phyloP scores from a whole-genome alignment of 1,140 invertebrate genomes.

The Eriosoma lanigerum region DNA sequence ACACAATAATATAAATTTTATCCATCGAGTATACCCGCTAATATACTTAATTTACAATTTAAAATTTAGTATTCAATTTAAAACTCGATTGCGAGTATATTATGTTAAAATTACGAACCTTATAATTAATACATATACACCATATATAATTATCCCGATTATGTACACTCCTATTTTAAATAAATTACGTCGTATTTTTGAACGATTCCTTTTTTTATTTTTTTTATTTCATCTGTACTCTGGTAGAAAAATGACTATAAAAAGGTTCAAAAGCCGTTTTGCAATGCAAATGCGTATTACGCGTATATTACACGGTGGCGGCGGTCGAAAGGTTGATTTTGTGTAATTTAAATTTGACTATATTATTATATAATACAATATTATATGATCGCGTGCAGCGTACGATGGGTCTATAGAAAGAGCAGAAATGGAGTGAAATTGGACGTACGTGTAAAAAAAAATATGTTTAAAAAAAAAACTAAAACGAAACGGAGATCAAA shows the following conservation, averaged over 20 bases:
- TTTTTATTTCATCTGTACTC: not conserved
- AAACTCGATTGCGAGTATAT: too few relatives aligned
- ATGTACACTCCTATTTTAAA: not conserved
- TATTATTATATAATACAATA: not conserved
- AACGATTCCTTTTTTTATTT: not conserved
- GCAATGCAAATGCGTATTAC: conserved; percentile 14
- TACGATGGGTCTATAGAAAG: not conserved
- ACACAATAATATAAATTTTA: not conserved
- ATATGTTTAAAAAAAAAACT: not conserved
- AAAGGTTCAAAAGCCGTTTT: conserved; percentile 25
- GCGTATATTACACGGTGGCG: not conserved
- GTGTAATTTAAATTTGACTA: not conserved
- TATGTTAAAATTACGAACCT: too few relatives aligned
- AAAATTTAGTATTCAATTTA: too few relatives aligned
- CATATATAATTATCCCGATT: too few relatives aligned
- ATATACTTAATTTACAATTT: too few relatives aligned
- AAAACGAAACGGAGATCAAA: conserved; percentile 31
- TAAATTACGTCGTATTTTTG: not conserved
- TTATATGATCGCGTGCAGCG: too few relatives aligned
- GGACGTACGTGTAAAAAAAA: not conserved
- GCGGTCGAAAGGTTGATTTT: not conserved
- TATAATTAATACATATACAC: not conserved
- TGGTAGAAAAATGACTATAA: not conserved
- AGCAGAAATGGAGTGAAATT: not conserved
- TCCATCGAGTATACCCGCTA: not conserved